phyloP scores from a whole-genome alignment of 2,797 vertebrate genomes.

The Leptodactylus fallax region DNA sequence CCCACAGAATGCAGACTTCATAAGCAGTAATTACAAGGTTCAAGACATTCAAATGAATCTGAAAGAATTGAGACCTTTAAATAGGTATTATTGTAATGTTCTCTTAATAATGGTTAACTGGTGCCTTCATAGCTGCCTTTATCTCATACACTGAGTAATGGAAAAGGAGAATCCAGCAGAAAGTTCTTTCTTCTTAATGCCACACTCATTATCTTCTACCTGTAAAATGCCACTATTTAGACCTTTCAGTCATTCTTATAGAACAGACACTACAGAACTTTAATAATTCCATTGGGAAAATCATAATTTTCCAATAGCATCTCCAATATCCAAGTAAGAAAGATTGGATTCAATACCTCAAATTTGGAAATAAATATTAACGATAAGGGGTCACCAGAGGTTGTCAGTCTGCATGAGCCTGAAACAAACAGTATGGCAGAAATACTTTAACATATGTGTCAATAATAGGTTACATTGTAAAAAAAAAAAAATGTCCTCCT shows the following conservation, averaged over 20 bases:
- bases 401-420: no score
- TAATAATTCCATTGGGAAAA: no score
- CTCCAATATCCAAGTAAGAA: background rate
- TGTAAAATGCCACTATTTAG: background rate
- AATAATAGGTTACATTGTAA: no score
- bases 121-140: background rate
- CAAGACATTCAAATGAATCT: background rate
- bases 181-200: background rate
- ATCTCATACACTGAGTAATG: background rate
- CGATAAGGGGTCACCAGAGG: background rate
- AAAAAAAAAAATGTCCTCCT: no score
- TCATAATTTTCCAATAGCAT: background rate
- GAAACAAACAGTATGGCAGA: background rate
- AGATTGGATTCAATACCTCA: background rate
- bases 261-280: no score
- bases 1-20: constrained; percentile 10
- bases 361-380: background rate
- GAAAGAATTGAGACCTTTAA: background rate
- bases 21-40: constrained; percentile 6
- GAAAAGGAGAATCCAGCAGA: background rate
- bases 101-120: background rate
- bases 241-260: background rate
- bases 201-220: background rate
- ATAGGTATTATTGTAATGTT: constrained; percentile 34
- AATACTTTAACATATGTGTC: no score